Base-by-base conservation (phyloP, 2,797 vertebrate genomes). In the Acanthurus lineatus region DNA sequence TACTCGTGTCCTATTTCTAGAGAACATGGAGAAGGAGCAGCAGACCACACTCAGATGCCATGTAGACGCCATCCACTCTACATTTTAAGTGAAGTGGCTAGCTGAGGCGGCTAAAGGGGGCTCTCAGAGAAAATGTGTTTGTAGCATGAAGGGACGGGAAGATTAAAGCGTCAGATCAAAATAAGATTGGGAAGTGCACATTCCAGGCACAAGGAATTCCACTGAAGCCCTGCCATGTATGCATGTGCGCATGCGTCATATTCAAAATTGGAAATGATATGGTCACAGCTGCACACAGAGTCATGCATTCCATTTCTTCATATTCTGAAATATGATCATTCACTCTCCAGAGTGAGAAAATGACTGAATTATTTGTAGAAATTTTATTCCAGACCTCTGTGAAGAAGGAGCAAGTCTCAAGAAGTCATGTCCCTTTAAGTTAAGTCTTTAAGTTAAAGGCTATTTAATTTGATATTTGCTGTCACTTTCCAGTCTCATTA, bases 1-100 rank as follows among this genome's bases (percentile, higher is more conserved):
- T 94, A 93, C 91, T 93, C 93, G 90, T 94, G 93, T 94, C 93
- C 91, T 90, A 93, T 92, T 93, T 93, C 92, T 81, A 83, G 91
- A 81, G 81, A 93, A 94, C 93, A 94, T 70, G 89, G 87, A 86
- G 91, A 93, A 89, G 86, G 91, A 91, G 92, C 88, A 91, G 86
- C 89, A 72, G 88, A 91, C 90, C 91, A 78, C 76, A 78, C 85
- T 94, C 88, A 52, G 86, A 90, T 83, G 91, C 91, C 93, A 90
- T 92, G 93, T 92, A 89, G 86, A 79, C 56, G 73, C 84, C 71
- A 86, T 81, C 87, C 89, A 88, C 90, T 92, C 90, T 92, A 90
- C 90, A 92, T 93, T 91, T 93, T 89, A 91, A 92, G 88, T 90
- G 73, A 89, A 92, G 92, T 89, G 89, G 88, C 80, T 52, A 53